Evolutionary conservation across 1,140 invertebrate genomes (phyloP).

Genomic region (Fopius arisanus): DNA sequence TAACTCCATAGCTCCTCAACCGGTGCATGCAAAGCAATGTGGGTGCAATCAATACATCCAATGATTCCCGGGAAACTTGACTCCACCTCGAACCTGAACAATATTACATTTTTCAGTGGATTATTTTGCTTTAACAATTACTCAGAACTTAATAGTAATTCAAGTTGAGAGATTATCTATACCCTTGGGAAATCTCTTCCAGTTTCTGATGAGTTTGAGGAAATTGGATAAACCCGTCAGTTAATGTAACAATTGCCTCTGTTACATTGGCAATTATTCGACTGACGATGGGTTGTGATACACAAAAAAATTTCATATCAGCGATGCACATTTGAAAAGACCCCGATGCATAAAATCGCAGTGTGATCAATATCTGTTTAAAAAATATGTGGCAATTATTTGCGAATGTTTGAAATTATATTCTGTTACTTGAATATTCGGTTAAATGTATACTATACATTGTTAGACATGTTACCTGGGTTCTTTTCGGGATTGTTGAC

Average conservation of each 20-base stretch:
- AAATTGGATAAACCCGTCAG: background rate
- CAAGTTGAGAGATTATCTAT: background rate
- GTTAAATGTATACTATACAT: no score
- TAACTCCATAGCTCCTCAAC: background rate
- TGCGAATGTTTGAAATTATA: no score
- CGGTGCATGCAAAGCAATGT: background rate
- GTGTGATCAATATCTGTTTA: background rate
- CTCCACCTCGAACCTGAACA: background rate
- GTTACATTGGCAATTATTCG: background rate
- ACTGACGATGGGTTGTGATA: conserved; percentile 6
- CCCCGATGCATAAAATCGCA: conserved; percentile 3
- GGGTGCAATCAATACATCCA: conserved; percentile 5
- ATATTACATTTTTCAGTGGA: background rate
- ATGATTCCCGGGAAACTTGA: background rate
- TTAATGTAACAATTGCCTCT: background rate
- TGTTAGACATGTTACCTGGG: no score
- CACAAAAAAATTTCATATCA: background rate
- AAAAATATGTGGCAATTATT: no score
- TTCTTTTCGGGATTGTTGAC: no score
- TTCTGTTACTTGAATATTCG: no score
- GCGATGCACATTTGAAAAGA: background rate
- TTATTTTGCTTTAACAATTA: background rate
- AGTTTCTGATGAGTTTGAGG: background rate
- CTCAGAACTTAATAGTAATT: no score
- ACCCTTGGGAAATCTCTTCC: background rate